Conservation (phyloP, 2,888 invertebrate species). For the Operophtera brumata region DNA sequence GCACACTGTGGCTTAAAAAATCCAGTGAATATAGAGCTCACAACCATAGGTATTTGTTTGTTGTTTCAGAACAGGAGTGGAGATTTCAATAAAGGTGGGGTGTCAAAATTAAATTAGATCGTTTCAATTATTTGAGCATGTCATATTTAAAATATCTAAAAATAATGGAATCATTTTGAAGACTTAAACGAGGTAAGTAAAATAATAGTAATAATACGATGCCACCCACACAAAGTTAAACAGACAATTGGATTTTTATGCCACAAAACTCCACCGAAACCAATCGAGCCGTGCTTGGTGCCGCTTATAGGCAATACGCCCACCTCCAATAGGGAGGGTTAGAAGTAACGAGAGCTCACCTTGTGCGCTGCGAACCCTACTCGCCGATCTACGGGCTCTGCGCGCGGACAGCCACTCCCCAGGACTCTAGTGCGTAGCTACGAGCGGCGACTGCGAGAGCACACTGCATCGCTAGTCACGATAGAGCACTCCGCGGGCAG, state of each 20-base stretch:
- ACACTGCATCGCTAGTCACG: background rate
- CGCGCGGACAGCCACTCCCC: background rate
- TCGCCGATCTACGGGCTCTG: slow-evolving; percentile 35
- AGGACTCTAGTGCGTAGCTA: no score
- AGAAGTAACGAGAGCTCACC: slow-evolving; percentile 71
- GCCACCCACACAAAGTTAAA: slow-evolving; percentile 23
- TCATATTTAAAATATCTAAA: slow-evolving; percentile 53
- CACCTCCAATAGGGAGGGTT: slow-evolving; percentile 80
- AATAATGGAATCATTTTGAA: slow-evolving; percentile 57
- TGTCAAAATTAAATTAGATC: slow-evolving; percentile 49
- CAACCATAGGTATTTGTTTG: slow-evolving; percentile 77
- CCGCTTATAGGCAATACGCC: slow-evolving; percentile 79
- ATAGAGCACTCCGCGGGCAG: slow-evolving; percentile 27
- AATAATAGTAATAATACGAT: slow-evolving; percentile 14
- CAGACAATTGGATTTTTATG: slow-evolving; percentile 54
- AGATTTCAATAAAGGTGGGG: slow-evolving; percentile 65
- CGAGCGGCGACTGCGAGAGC: background rate
- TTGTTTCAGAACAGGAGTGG: slow-evolving; percentile 64
- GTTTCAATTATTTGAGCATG: slow-evolving; percentile 59
- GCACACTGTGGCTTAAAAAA: slow-evolving; percentile 80
- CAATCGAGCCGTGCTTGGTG: slow-evolving; percentile 75
- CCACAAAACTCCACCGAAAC: slow-evolving; percentile 65
- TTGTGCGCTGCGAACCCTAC: slow-evolving; percentile 80
- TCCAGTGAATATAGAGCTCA: slow-evolving; percentile 80
- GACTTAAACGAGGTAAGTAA: slow-evolving; percentile 31